Base-by-base conservation (phyloP, 2,113 vertebrate genomes). In the Polypterus bichir region DNA sequence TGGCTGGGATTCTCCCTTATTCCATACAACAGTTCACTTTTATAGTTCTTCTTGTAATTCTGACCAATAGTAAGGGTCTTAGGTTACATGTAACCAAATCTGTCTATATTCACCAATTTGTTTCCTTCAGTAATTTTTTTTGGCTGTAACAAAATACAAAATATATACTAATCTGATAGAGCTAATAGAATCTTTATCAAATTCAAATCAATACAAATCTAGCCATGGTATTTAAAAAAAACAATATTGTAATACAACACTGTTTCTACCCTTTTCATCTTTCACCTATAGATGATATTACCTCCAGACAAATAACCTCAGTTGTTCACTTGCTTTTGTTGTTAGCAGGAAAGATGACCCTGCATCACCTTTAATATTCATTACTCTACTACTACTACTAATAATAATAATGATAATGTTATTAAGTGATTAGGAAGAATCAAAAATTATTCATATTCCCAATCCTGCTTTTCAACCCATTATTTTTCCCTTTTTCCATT, bases 131-230 rank as follows among this genome's bases (percentile, higher is more conserved):
- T 70, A 74, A 63, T 74, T 79, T 75, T 72, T 77, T 73, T 68
- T 65, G 58, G 68, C 70, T 79, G 85, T 81, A 85, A 85, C 79
- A 63, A 76, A 85, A 70, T 67, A 77, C 70, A 70, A 74, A 77
- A 82, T 81, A 81, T 79, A 82, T 81, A 79, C 79, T 81, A 80
- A 87, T 82, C 81, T 79, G 82, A 85, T 82, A 80, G 76, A 85
- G 71, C 77, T 85, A 87, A 86, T 83, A 84, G 77, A 83, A 87
- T 87, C 82, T 83, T 86, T 84, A 84, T 87, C 83, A 87, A 85
- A 83, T 86, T 83, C 77, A 76, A 79, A 85, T 87, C 83, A 81
- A 85, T 84, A 87, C 79, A 80, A 83, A 83, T 85, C 75, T 73
- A 77, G 80, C 79, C 78, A 64, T 62, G 52, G 77, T 74, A 66